These are phyloP conservation scores for Macquaria ambigua DNA, from an alignment of 2,113 vertebrate species.

Conservation along the genomic window DNA sequence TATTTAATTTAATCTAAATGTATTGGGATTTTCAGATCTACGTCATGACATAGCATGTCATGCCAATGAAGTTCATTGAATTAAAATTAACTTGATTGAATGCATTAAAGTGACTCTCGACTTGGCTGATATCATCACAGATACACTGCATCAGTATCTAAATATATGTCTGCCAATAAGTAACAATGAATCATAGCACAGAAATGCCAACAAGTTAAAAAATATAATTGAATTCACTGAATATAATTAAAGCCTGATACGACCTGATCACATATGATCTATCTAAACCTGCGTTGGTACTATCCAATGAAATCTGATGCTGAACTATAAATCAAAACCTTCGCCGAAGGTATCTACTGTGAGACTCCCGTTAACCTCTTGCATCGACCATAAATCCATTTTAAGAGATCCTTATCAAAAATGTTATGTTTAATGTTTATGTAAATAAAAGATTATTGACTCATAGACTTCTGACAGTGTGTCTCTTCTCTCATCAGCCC, in stretches of 20 bases:
- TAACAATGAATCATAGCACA: not conserved
- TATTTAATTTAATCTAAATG: not conserved
- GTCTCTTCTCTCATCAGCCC: conserved; percentile 52
- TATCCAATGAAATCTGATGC: not conserved
- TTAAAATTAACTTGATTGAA: not conserved
- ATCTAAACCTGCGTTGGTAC: not conserved
- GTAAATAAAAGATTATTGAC: not conserved
- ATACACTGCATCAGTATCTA: not conserved
- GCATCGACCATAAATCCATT: not conserved
- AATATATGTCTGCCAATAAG: not conserved
- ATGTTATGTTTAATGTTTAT: not conserved
- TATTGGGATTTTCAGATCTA: not conserved
- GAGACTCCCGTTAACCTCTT: not conserved
- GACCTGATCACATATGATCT: not conserved
- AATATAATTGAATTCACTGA: not conserved
- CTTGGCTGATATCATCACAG: not conserved
- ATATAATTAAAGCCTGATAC: not conserved
- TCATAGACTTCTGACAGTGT: not conserved
- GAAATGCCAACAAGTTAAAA: not conserved
- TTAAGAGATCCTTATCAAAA: not conserved
- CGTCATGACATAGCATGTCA: not conserved
- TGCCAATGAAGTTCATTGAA: not conserved
- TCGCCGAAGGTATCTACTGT: not conserved
- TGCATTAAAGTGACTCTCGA: not conserved
- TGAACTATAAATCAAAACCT: not conserved